Conservation (phyloP, 2,113 vertebrate genomes). For the Passer domesticus region DNA sequence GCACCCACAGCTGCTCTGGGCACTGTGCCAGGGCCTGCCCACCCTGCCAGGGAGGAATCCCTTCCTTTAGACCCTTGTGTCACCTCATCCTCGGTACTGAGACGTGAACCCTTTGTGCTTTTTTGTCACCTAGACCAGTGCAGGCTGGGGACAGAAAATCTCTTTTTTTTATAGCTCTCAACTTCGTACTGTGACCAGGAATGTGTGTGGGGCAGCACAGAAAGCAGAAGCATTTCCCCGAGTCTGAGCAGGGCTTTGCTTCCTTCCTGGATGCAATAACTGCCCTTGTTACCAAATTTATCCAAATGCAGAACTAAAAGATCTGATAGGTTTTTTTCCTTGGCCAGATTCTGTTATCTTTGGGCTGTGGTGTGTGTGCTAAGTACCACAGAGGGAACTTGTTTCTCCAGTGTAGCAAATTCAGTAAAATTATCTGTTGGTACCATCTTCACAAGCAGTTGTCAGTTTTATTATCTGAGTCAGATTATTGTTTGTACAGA, state of each 20-base stretch:
- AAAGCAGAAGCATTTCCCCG: background rate
- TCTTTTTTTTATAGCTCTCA: background rate
- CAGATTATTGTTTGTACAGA: background rate
- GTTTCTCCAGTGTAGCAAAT: background rate
- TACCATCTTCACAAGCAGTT: background rate
- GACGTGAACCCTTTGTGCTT: background rate
- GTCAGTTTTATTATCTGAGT: background rate
- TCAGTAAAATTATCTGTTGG: background rate
- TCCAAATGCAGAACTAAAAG: background rate
- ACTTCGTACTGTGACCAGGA: background rate
- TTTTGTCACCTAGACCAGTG: background rate
- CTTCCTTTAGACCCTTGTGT: background rate
- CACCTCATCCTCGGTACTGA: background rate
- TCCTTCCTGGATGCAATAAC: background rate
- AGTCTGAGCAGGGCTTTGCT: background rate
- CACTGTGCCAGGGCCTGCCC: background rate
- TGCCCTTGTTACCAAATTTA: background rate
- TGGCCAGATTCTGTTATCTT: background rate
- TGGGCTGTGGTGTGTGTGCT: background rate
- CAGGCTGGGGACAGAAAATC: background rate
- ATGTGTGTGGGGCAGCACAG: background rate
- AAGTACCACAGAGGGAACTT: background rate
- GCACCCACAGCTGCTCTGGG: background rate
- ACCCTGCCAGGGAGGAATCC: background rate
- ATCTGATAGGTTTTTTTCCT: background rate